Evolutionary conservation across 2,888 invertebrate genomes (phyloP).

Genomic region (Drosophila lacicola): DNA sequence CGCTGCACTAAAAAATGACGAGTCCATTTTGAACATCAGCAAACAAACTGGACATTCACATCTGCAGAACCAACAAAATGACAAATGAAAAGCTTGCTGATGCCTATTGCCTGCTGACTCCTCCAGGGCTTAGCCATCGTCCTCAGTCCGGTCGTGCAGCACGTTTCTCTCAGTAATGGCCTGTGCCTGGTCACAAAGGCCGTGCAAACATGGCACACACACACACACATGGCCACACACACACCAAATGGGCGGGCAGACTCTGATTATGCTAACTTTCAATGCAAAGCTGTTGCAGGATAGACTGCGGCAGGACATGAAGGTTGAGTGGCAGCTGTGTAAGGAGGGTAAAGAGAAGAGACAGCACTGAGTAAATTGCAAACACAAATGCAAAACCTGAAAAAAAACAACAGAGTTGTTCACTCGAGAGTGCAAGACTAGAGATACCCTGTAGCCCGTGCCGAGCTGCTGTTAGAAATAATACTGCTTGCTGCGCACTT

Average conservation of each 20-base stretch:
- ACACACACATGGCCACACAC: slow-evolving; percentile 17
- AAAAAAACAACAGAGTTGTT: slow-evolving; percentile 55
- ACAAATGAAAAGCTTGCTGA: slow-evolving; percentile 49
- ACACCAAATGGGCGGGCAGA: slow-evolving; percentile 27
- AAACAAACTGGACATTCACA: slow-evolving; percentile 74
- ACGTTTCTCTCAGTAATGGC: slow-evolving; percentile 44
- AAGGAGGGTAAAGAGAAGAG: not conserved
- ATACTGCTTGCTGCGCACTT: too few species aligned
- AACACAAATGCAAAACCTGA: slow-evolving; percentile 48
- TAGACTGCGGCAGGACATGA: slow-evolving; percentile 22
- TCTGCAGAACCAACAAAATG: slow-evolving; percentile 57
- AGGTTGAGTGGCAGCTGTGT: slow-evolving; percentile 14
- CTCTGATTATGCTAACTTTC: slow-evolving; percentile 62
- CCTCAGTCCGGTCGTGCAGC: slow-evolving; percentile 29
- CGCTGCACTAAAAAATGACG: slow-evolving; percentile 57
- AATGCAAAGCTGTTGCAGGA: slow-evolving; percentile 38
- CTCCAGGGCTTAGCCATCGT: slow-evolving; percentile 27
- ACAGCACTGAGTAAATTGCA: slow-evolving; percentile 56
- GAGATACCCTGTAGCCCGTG: not conserved
- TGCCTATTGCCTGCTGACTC: slow-evolving; percentile 19
- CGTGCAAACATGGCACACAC: slow-evolving; percentile 61
- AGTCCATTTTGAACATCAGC: slow-evolving; percentile 48
- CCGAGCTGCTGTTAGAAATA: too few species aligned
- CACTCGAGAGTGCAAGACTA: not conserved
- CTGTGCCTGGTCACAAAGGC: slow-evolving; percentile 60